Evolutionary conservation across 2,888 invertebrate genomes (phyloP), one percentile per base, ranked within the genome.

Genomic region (Drosophila diplacantha): DNA sequence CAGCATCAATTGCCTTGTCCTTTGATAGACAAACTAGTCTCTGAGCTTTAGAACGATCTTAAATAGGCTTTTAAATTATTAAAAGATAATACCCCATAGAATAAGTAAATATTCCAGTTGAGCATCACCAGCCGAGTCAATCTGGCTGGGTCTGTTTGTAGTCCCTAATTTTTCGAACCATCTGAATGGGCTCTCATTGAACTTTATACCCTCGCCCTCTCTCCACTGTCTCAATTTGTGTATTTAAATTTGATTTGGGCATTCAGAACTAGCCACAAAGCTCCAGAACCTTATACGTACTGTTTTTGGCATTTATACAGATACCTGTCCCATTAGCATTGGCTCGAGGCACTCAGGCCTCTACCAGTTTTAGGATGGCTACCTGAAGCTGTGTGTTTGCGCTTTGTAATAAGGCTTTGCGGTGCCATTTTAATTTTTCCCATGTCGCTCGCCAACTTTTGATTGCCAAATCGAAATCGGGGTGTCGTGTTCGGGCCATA

Each of bases 401-500:
- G 54, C 24, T 54, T 56, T 56, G 55, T 55, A 55, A 55, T 55
- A 55, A 52, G 51, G 54, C 56, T 58, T 58, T 59, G 58, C 58
- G 58, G 58, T 59, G 59, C 58, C 58, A 44, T 59, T 59, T 59
- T 59, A 24, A 59, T 59, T 58, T 59, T 59, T 37, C 59, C 59
- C 58, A 58, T 58, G 58, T 58, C 39, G 53, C 41, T 47, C 32
- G 38, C 44, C 53, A 34, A 51, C 51, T 72, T 58, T 73, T 38
- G 69, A 65, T 72, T 60, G 58, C 60, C 58, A 63, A 75, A 69
- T 79, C 56, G 43, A 66, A 64, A 29, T 57, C 22, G 51, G 46
- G 37, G 49, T 58, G 52, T 50, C 70, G 51, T 47, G 63, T 67
- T 66, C 47, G 26, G 38, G 31, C 47, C 68, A 62, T 60, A 73